Evolutionary conservation across 2,888 invertebrate genomes (phyloP), one percentile per base, ranked within the genome.

Genomic region (Archaeoteleia sp.): DNA sequence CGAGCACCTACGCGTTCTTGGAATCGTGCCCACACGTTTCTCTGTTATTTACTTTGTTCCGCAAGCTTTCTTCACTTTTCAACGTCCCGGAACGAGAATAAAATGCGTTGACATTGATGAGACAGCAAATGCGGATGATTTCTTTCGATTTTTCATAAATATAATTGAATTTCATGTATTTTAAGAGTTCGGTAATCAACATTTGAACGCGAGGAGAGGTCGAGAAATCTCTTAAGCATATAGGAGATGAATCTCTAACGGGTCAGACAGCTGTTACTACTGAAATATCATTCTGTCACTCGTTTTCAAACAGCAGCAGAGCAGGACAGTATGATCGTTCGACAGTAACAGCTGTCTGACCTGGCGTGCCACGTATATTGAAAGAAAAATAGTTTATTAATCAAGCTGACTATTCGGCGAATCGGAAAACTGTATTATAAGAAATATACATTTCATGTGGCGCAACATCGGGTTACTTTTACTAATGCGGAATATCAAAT

Each of bases 211-310:
- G 20, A 30, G 20, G 20, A 39, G 9, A 20, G 34, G 45, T 6
- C 17, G 23, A 61, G 62, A 49, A 63, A 55, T 49, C 42, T 55
- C 29, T 49, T 46, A 53, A 53, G 58, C 37, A 43, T 43, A 29
- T 30, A 55, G 46, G 53, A 65, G 65, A 65, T 65, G 65, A 63
- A 69, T 69, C 69, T 61, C 61, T 55, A 61, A 42, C 57, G 53
- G 69, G 69, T 66, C 69, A 66, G 69, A 57, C 69, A 69, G 69
- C 69, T 69, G 69, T 62, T 69, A 65, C 68, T 61, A 55, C 65
- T 65, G 69, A 57, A 69, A 69, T 61, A 69, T 65, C 66, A 69
- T 61, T 69, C 69, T 65, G 65, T 69, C 69, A 69, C 69, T 69
- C 68, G 68, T 69, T 69, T 69, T 65, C 61, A 37, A 65, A 69